Conservation (phyloP, 1,140 invertebrate species). For the Sycophila sp. region DNA sequence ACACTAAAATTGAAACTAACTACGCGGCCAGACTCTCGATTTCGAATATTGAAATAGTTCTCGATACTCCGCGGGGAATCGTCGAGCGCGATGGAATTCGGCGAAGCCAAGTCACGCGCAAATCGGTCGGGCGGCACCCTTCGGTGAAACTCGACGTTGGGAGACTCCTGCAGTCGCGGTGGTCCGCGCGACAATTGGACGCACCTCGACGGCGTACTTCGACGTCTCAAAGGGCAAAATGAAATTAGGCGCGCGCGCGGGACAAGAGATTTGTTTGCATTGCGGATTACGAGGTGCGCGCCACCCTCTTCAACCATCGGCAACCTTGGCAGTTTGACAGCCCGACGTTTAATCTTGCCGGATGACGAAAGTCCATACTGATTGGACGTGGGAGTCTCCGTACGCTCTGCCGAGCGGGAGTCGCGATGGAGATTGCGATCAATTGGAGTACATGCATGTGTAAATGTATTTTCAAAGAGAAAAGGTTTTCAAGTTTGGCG, state of each 20-base stretch:
- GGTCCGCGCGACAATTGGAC: background rate
- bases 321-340: constrained; percentile 25
- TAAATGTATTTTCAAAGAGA: too few relatives aligned
- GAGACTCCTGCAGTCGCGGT: background rate
- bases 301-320: background rate
- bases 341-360: constrained; percentile 22
- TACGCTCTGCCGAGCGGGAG: too few relatives aligned
- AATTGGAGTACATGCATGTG: too few relatives aligned
- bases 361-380: background rate
- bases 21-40: too few relatives aligned
- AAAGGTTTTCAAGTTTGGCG: too few relatives aligned
- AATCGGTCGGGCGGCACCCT: too few relatives aligned
- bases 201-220: background rate
- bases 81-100: too few relatives aligned
- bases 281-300: constrained; percentile 47
- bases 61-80: too few relatives aligned
- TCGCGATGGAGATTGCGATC: too few relatives aligned
- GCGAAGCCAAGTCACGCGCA: background rate
- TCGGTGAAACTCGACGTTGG: too few relatives aligned
- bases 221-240: constrained; percentile 10
- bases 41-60: too few relatives aligned
- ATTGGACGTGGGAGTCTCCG: background rate
- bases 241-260: constrained; percentile 2
- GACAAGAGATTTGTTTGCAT: constrained; percentile 48
- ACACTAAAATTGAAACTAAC: too few relatives aligned